Conservation (phyloP, 2,797 vertebrate species). For the Bufotes viridis region DNA sequence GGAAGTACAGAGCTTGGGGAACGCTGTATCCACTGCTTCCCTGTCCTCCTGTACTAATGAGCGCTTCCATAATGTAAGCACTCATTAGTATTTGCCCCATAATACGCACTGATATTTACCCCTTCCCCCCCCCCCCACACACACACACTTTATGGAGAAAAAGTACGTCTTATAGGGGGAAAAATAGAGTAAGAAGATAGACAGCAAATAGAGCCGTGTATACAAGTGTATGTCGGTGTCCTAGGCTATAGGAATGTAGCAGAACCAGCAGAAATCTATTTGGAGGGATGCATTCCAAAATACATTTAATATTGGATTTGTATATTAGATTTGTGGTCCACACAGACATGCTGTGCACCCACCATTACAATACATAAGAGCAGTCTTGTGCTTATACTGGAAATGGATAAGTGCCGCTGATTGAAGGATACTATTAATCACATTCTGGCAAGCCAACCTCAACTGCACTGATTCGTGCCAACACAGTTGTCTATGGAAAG, state of each 20-base stretch:
- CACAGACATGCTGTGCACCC: neutral
- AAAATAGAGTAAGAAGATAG: neutral
- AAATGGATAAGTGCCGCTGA: slow-evolving; percentile 7
- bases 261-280: neutral
- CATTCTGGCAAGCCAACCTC: slow-evolving; percentile 23
- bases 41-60: no score
- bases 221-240: neutral
- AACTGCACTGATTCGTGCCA: neutral
- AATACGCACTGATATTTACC: no score
- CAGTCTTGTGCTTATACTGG: neutral
- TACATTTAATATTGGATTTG: neutral
- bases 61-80: no score
- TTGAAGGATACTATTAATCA: slow-evolving; percentile 32
- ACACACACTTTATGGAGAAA: no score
- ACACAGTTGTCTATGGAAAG: slow-evolving; percentile 9
- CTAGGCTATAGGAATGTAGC: neutral
- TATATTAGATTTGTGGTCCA: slow-evolving; percentile 23
- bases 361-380: neutral
- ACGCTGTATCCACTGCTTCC: no score
- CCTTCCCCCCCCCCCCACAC: no score
- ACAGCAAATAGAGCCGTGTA: neutral
- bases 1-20: no score
- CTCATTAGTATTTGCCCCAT: no score
- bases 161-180: no score
- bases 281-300: neutral